phyloP scores from a whole-genome alignment of 64 coral and sea anemone genomes.

The Hydrozoanthus tunicans region DNA sequence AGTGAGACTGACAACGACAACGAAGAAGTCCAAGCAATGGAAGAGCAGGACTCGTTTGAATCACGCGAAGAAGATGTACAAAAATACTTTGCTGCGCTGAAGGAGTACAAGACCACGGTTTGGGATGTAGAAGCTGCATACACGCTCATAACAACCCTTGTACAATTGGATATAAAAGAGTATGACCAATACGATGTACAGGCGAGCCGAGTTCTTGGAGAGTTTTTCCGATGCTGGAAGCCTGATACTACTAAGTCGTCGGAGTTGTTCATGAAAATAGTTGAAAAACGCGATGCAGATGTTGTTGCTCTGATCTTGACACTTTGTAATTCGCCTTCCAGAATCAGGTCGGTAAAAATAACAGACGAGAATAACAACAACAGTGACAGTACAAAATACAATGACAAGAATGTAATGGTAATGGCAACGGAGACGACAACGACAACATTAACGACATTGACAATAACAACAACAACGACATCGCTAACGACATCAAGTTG shows the following conservation, averaged over 20 bases:
- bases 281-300: conserved; percentile 67
- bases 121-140: conserved; percentile 69
- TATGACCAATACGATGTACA: conserved; percentile 86
- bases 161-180: conserved; percentile 67
- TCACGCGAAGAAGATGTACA: conserved; percentile 38
- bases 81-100: conserved; percentile 21
- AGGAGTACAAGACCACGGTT: conserved; percentile 43
- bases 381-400: too few relatives aligned
- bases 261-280: conserved; percentile 75
- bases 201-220: conserved; percentile 71
- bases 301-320: conserved; percentile 77
- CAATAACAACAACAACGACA: too few relatives aligned
- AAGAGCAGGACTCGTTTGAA: conserved; percentile 36
- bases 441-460: too few relatives aligned
- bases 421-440: too few relatives aligned
- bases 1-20: neutral
- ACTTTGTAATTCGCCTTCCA: conserved; percentile 73
- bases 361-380: too few relatives aligned
- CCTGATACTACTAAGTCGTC: conserved; percentile 49
- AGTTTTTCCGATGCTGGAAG: conserved; percentile 69
- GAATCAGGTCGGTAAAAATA: conserved; percentile 14
- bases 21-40: neutral
- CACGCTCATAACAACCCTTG: conserved; percentile 64
- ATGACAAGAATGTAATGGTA: too few relatives aligned
- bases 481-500: too few relatives aligned